A percentile compares a stretch with the other conserved stretches of the same genome.
Conservation (phyloP, 2,113 vertebrate genomes). For the Synodontis membranacea region DNA sequence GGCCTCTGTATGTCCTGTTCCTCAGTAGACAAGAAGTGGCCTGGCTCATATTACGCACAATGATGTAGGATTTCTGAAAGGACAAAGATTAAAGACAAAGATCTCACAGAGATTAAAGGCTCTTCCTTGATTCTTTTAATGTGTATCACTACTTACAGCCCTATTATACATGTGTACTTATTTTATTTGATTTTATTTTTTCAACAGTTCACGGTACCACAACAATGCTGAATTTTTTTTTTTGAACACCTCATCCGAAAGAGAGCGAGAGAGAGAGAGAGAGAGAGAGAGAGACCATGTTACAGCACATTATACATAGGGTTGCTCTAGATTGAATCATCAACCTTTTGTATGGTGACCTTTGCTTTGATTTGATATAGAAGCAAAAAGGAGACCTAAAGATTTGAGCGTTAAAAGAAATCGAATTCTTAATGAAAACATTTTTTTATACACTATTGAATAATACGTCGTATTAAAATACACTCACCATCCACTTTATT, state of each 20-base stretch:
- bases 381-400: slow-evolving; percentile 18
- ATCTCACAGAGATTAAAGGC: slow-evolving; percentile 30
- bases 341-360: slow-evolving; percentile 14
- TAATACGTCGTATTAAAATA: not conserved
- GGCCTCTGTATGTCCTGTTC: not conserved
- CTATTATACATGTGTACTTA: slow-evolving; percentile 21
- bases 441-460: not conserved
- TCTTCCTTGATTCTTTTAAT: slow-evolving; percentile 44
- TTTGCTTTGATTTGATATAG: not conserved
- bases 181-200: slow-evolving; percentile 9
- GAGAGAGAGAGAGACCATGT: slow-evolving; percentile 35
- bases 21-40: not conserved
- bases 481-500: not conserved
- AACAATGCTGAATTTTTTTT: slow-evolving; percentile 40
- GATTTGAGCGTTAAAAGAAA: not conserved
- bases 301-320: slow-evolving; percentile 50
- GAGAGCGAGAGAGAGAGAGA: slow-evolving; percentile 31
- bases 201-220: slow-evolving; percentile 52
- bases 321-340: slow-evolving; percentile 34
- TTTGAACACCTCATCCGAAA: slow-evolving; percentile 40
- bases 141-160: slow-evolving; percentile 38
- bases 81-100: not conserved
- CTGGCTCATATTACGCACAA: not conserved
- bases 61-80: not conserved
- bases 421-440: not conserved